Evolutionary conservation across 2,113 vertebrate genomes (phyloP), one percentile per base, ranked within the genome.

Genomic region (Rhegmatorhina hoffmannsi): DNA sequence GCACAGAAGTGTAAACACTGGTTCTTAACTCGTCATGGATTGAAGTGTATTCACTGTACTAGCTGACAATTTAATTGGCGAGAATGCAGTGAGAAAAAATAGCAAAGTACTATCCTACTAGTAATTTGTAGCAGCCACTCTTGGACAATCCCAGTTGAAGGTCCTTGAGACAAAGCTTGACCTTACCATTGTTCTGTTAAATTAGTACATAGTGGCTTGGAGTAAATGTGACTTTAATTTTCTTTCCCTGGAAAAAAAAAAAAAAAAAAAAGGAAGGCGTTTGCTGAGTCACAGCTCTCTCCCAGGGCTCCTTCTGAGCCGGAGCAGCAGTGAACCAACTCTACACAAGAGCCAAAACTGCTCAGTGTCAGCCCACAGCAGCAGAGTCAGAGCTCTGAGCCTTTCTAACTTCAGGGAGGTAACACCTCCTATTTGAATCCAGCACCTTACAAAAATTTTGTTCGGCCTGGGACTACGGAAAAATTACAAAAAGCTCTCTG

Each of bases 171-270:
- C 47, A 73, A 21, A 79, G 46, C 7, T n/a, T 26, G 49, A 7
- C 63, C 28, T 81, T 85, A 17, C 28, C 13, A 2, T 10, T n/a
- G 9, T 24, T 25, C 44, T 36, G 33, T 20, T 66, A 13, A 25
- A 43, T 25, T n/a, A 13, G 28, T 11, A 7, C 0, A 0, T 44
- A 43, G 25, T 47, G 14, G 66, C n/a, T 20, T 49, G 15, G 49
- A 68, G 49, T 17, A 23, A 43, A 6, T 17, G 28, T 13, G 67
- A 29, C 43, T 80, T 34, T 2, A 0, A 34, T 59, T 82, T 34
- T 7, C 38, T 59, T 70, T 73, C 44, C 56, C 33, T 89, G 60
- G 40, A 12, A 40, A 44, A 33, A n/a, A n/a, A n/a, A 31, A 9
- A 40, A 44, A 31, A 9, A 40, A 44, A n/a, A 31, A 9, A 40